Evolutionary conservation across 2,888 invertebrate genomes (phyloP), one percentile per base, ranked within the genome.

Genomic region (Cynaeus angustus): DNA sequence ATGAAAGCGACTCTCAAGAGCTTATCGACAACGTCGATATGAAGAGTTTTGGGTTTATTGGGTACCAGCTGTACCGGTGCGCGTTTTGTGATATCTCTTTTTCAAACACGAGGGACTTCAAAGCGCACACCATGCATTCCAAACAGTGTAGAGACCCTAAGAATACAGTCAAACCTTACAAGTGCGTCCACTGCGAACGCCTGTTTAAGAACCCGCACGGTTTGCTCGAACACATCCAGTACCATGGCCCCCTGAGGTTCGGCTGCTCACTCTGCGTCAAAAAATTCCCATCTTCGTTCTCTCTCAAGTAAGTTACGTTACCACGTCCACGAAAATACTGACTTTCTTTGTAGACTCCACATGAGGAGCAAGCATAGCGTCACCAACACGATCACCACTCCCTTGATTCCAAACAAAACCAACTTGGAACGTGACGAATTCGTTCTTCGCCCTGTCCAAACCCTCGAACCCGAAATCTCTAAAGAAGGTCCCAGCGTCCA

Each of bases 201-300:
- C 75, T 77, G 4, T 86, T 88, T 53, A 85, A 86, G 67, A 86
- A 84, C 46, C 74, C 83, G 0, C 79, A 82, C 0, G 84, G 85
- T 38, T 82, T 91, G 13, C 76, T 88, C 8, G 87, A 88, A 4
- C 92, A 92, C 77, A 81, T 92, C 10, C 87, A 87, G 72, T 79
- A 83, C 1, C 92, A 92, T 72, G 90, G 89, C 0, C 81, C 86
- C 0, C 86, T 88, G 73, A 84, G 88, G 7, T 90, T 88, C 71
- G 85, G 86, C 7, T 92, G 92, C 77, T 87, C 88, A 3, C 55
- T 90, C 21, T 92, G 92, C 77, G 81, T 85, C 38, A 78, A 74
- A 50, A 83, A 81, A 70, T 82, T 80, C 52, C 76, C 81, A 80
- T 85, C 79, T 33, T 65, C 74, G 1, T 65, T 69, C 3, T 73